Evolutionary conservation across 2,797 vertebrate genomes (phyloP).

Genomic region (Sarcoramphus papa): DNA sequence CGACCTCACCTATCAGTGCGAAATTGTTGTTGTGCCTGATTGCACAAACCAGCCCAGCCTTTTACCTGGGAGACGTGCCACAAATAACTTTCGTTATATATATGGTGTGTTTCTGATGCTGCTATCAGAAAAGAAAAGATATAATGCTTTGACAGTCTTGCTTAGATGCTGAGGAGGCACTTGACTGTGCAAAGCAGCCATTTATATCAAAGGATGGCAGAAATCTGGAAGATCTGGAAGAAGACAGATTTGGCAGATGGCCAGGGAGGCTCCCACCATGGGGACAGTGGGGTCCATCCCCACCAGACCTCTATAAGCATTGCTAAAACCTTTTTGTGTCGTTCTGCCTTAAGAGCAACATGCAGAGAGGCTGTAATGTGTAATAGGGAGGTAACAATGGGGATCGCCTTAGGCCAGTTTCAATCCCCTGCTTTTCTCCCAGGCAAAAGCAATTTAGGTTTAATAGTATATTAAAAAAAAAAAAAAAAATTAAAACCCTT

Average conservation of each 20-base stretch:
- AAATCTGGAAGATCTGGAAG: neutral
- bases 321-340: neutral
- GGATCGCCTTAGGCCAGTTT: neutral
- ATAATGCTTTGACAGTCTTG: neutral
- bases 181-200: neutral
- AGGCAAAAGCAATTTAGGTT: neutral
- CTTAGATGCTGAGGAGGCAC: slow-evolving; percentile 4
- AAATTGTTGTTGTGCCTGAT: slow-evolving; percentile 55
- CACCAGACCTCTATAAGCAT: neutral
- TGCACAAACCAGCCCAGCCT: slow-evolving; percentile 41
- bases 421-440: neutral
- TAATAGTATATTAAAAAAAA: neutral
- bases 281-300: neutral
- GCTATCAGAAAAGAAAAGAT: neutral
- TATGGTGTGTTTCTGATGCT: neutral
- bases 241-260: neutral
- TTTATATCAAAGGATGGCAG: neutral
- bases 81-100: slow-evolving; percentile 50
- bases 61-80: slow-evolving; percentile 29
- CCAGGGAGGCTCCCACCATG: neutral
- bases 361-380: neutral
- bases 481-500: neutral
- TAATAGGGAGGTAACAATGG: accelerated
- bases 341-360: neutral
- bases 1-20: neutral